phyloP scores from a whole-genome alignment of 2,797 vertebrate genomes.

The Hapalemur alaotrensis region DNA sequence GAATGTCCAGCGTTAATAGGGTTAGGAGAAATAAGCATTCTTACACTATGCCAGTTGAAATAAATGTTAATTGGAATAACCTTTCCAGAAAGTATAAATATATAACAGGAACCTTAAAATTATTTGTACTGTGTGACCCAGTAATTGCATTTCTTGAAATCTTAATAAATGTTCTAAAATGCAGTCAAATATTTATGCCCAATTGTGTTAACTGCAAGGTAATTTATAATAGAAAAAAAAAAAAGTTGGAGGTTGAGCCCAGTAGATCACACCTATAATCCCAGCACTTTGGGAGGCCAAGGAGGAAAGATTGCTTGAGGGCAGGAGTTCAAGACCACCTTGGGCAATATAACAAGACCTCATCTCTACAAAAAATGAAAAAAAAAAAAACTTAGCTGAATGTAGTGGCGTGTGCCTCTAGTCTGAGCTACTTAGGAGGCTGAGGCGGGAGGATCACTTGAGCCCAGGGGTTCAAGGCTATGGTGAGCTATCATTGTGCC shows the following conservation, averaged over 20 bases:
- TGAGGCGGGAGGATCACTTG: not conserved
- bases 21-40: constrained; percentile 40
- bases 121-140: constrained; percentile 17
- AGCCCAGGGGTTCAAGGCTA: not conserved
- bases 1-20: constrained; percentile 14
- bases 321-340: not conserved
- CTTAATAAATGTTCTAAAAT: constrained; percentile 43
- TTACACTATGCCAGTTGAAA: constrained; percentile 7
- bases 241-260: not conserved
- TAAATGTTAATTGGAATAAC: constrained; percentile 57
- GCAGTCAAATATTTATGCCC: constrained; percentile 12
- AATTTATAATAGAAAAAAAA: constrained; percentile 34
- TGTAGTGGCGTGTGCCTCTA: not conserved
- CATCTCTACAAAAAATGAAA: not conserved
- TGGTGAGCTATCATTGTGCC: not conserved
- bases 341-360: not conserved
- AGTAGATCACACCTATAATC: not conserved
- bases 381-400: not conserved
- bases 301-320: not conserved
- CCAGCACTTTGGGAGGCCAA: not conserved
- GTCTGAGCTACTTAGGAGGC: not conserved
- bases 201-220: constrained; percentile 21
- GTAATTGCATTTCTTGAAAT: constrained; percentile 55
- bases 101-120: constrained; percentile 29
- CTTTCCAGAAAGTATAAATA: constrained; percentile 42